A percentile compares a stretch with the other conserved stretches of the same genome.
Evolutionary conservation across 2,888 invertebrate genomes (phyloP).

Genomic region (Ischnus inquisitorius): DNA sequence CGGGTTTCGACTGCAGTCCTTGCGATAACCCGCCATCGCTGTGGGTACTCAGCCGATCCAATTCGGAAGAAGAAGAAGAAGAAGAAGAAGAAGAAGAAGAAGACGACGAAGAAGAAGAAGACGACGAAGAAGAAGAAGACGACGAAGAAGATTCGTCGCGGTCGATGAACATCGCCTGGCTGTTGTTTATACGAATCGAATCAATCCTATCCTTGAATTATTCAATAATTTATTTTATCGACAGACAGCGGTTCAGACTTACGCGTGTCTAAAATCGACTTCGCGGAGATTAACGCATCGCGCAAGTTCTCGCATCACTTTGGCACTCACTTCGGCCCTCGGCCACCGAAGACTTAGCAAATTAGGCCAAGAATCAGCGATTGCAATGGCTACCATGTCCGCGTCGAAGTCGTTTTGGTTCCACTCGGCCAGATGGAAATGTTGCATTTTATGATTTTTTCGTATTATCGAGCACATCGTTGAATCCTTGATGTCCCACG

Average conservation of each 20-base stretch:
- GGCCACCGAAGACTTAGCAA: constrained; percentile 94
- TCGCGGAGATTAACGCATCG: constrained; percentile 91
- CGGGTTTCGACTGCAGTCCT: too few species aligned
- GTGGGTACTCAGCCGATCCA: too few species aligned
- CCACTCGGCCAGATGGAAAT: constrained; percentile 72
- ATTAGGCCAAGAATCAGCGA: constrained; percentile 89
- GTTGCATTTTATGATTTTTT: not conserved
- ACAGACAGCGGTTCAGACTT: constrained; percentile 80
- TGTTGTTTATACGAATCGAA: not conserved
- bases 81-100: too few species aligned
- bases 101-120: too few species aligned
- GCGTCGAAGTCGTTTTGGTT: constrained; percentile 82
- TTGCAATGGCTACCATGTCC: constrained; percentile 91
- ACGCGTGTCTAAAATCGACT: constrained; percentile 97
- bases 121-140: too few species aligned
- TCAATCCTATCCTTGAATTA: not conserved
- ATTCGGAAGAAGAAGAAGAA: too few species aligned
- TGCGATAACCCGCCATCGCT: too few species aligned
- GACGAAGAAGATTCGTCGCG: too few species aligned
- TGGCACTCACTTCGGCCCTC: constrained; percentile 92
- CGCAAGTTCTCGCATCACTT: constrained; percentile 89
- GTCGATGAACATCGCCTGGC: not conserved
- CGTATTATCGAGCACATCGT: constrained; percentile 8
- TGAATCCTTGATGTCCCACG: not conserved
- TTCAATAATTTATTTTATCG: not conserved